Conservation (phyloP, 2,113 vertebrate genomes). For the Delphinapterus leucas region DNA sequence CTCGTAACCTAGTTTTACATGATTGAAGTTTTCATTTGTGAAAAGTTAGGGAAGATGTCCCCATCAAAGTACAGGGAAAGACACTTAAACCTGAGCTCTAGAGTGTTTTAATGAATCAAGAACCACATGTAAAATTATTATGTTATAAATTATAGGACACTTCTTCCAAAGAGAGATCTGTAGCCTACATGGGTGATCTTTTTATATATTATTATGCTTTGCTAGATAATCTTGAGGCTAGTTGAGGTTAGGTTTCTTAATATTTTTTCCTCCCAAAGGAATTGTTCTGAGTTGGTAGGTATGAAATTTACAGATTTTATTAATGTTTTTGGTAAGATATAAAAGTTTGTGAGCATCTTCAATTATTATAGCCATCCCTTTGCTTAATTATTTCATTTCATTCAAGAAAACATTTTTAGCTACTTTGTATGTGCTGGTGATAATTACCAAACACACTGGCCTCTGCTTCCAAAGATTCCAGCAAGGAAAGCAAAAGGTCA, state of each 20-base stretch:
- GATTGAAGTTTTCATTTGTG: not conserved
- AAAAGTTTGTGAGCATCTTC: not conserved
- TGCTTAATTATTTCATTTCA: not conserved
- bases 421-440: not conserved
- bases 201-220: not conserved
- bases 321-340: not conserved
- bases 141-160: not conserved
- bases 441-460: not conserved
- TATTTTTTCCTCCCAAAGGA: not conserved
- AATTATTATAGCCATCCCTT: not conserved
- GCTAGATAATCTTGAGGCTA: not conserved
- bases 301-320: not conserved
- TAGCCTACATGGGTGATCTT: not conserved
- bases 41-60: not conserved
- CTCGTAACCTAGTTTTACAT: not conserved
- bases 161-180: not conserved
- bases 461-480: not conserved
- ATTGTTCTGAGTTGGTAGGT: not conserved
- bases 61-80: not conserved
- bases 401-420: not conserved
- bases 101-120: not conserved
- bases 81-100: not conserved
- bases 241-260: not conserved
- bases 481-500: not conserved
- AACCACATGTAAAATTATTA: not conserved